phyloP scores from a whole-genome alignment of 2,113 vertebrate genomes.

The Holacanthus passer region DNA sequence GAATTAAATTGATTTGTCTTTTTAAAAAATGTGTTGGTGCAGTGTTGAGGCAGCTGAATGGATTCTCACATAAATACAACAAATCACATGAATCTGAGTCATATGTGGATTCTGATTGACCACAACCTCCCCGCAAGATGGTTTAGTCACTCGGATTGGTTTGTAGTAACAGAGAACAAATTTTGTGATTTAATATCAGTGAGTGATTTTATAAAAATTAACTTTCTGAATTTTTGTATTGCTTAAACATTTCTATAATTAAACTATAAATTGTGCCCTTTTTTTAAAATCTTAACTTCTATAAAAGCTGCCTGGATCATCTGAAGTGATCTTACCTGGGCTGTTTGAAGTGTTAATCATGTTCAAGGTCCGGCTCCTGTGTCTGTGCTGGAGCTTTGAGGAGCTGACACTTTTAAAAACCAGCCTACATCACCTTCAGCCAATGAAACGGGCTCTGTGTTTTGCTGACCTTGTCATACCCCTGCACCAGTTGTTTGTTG shows the following conservation, averaged over 20 bases:
- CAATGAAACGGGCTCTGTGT: constrained; percentile 53
- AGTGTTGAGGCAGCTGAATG: not conserved
- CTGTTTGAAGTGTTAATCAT: constrained; percentile 19
- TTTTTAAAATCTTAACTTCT: not conserved
- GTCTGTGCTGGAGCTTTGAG: not conserved
- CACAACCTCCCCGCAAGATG: not conserved
- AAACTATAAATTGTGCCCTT: no score
- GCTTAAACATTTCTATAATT: not conserved
- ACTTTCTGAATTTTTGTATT: no score
- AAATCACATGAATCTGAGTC: constrained; percentile 24
- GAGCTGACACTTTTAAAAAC: constrained; percentile 30
- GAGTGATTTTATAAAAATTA: not conserved
- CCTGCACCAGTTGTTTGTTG: not conserved
- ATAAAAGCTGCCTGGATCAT: not conserved
- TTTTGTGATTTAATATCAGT: not conserved
- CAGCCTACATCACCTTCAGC: constrained; percentile 7
- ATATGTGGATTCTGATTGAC: not conserved
- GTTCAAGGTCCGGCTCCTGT: constrained; percentile 3
- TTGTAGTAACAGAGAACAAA: not conserved
- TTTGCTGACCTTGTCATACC: constrained; percentile 55
- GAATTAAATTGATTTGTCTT: not conserved
- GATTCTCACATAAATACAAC: not conserved
- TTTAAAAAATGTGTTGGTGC: not conserved
- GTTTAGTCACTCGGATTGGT: not conserved
- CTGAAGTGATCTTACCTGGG: constrained; percentile 50